Conservation (phyloP, 2,888 invertebrate species). For the Caenorhabditis zanzibari region DNA sequence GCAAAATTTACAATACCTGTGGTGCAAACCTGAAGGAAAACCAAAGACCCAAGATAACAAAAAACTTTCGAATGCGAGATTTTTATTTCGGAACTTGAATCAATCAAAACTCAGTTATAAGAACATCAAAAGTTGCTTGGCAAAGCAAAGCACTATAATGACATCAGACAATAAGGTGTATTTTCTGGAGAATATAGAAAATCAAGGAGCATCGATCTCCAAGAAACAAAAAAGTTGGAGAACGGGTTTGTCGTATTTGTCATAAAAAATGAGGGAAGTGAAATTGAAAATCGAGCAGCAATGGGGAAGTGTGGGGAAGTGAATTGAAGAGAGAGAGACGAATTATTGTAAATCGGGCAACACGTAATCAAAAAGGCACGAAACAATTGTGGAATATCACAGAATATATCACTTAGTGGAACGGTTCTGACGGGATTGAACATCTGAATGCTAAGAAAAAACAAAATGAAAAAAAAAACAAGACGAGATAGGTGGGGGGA, state of each 20-base stretch:
- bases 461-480: not conserved
- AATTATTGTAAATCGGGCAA: conserved; percentile 36
- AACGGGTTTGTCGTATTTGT: conserved; percentile 21
- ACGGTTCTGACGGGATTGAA: conserved; percentile 3
- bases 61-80: conserved; percentile 1
- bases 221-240: conserved; percentile 18
- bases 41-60: not conserved
- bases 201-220: conserved; percentile 19
- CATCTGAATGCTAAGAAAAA: conserved; percentile 4
- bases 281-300: conserved; percentile 9
- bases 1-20: not conserved
- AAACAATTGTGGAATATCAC: conserved; percentile 54
- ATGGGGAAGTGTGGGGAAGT: not conserved
- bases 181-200: not conserved
- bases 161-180: not conserved
- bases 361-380: conserved; percentile 67
- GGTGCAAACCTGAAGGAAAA: not conserved
- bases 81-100: conserved; percentile 25
- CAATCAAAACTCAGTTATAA: conserved; percentile 11
- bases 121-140: conserved; percentile 8
- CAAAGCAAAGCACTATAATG: conserved; percentile 32
- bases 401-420: conserved; percentile 49
- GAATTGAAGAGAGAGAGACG: not conserved
- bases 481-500: conserved; percentile 21
- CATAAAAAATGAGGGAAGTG: not conserved